Evolutionary conservation across 1,140 invertebrate genomes (phyloP), one percentile per base, ranked within the genome.

Genomic region (Temnothorax nylanderi): DNA sequence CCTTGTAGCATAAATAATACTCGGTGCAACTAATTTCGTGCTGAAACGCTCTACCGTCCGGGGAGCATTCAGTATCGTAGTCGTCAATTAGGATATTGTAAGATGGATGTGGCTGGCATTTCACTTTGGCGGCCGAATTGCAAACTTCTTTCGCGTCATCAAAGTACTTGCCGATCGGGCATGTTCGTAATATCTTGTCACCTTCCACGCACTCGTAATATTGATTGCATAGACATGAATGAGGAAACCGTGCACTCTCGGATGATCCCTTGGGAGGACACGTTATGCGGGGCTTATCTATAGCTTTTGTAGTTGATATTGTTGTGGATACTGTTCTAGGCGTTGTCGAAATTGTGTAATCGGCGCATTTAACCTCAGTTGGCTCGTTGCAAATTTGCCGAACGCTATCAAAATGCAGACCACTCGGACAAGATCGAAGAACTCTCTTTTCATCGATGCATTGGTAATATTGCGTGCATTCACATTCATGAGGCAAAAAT

Each of bases 401-500:
- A 11, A 91, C 87, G 8, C 94, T 91, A 89, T 97, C 96, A 80
- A 96, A 97, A 60, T 95, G 90, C 0, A 96, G 88, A 1, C 91
- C 93, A 0, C 82, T 77, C 0, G 95, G 92, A 87, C 97, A 97
- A 2, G 85, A 26, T 49, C 95, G 93, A 34, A 94, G 88, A 8
- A 95, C 89, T 54, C 96, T 95, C 3, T 92, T 54, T 0, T 96
- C 96, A 64, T 95, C 91, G 32, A 91, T 89, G 84, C 97, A 97
- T 86, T 95, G 94, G 93, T 95, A 97, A 93, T 96, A 97, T 44
- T 95, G 92, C 1, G 89, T 88, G 85, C 96, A 97, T 77, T 96
- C 93, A 0, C 87, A 92, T 64, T 95, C 95, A 76, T 96, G 95
- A 0, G 96, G 95, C 3, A 96, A 86, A 0, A 13, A 3, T 95